A percentile compares a stretch with the other conserved stretches of the same genome.
Conservation (phyloP, 1,140 invertebrate genomes). For the Aphelinus certus region DNA sequence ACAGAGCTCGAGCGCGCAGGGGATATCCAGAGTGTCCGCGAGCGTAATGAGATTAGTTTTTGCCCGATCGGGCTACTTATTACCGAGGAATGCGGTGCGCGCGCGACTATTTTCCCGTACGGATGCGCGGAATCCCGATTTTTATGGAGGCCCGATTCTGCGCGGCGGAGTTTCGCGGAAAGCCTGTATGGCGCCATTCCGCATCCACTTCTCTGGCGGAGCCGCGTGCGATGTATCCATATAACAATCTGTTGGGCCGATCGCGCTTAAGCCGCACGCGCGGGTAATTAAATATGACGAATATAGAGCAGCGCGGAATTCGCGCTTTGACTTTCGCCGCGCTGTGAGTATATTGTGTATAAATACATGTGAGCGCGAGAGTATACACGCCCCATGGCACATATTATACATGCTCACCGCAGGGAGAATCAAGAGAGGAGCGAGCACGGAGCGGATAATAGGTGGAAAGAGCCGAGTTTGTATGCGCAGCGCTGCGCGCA, state of each 20-base stretch:
- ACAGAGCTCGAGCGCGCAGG: too few relatives aligned
- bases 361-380: background rate
- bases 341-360: conserved; percentile 14
- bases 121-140: conserved; percentile 30
- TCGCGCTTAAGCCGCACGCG: background rate
- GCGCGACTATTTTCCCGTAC: conserved; percentile 4
- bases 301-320: conserved; percentile 31
- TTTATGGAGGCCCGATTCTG: conserved; percentile 33
- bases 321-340: conserved; percentile 26
- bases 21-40: background rate
- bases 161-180: conserved; percentile 20
- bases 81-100: conserved; percentile 11
- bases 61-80: conserved; percentile 8
- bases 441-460: background rate
- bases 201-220: too few relatives aligned
- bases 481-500: background rate
- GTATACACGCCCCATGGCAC: background rate
- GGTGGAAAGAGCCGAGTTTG: background rate
- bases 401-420: background rate
- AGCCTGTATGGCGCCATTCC: background rate
- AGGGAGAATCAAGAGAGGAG: background rate
- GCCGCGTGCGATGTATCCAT: background rate
- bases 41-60: conserved; percentile 20
- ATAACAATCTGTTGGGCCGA: background rate
- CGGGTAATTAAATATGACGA: conserved; percentile 52